A percentile compares a stretch with the other conserved stretches of the same genome.
Evolutionary conservation across 1,140 invertebrate genomes (phyloP).

Genomic region (Melanaphis sacchari): DNA sequence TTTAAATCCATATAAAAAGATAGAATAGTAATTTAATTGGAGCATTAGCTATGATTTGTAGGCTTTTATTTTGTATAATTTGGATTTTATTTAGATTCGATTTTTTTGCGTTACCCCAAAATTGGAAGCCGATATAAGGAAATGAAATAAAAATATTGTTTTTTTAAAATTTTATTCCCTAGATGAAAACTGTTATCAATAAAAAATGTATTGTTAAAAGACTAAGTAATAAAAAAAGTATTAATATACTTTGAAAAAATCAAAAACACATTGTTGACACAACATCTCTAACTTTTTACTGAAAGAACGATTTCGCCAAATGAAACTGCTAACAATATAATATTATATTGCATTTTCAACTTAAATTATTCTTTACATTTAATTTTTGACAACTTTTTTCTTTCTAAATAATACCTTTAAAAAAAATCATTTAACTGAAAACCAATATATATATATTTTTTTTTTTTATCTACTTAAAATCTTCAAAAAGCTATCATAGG

Average conservation of each 20-base stretch:
- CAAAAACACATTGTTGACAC: neutral
- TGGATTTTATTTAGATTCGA: too few relatives aligned
- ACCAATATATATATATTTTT: too few relatives aligned
- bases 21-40: too few relatives aligned
- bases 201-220: neutral
- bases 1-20: too few relatives aligned
- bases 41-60: too few relatives aligned
- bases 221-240: neutral
- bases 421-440: neutral
- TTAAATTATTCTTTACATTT: neutral
- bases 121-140: too few relatives aligned
- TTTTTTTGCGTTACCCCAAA: too few relatives aligned
- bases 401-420: neutral
- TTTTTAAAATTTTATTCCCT: neutral
- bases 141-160: neutral
- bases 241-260: neutral
- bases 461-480: neutral
- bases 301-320: too few relatives aligned
- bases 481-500: neutral
- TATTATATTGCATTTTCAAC: neutral
- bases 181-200: neutral
- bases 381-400: neutral
- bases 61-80: too few relatives aligned
- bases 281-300: neutral
- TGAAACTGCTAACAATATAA: neutral